These are phyloP conservation scores for Phoxinus phoxinus DNA, from an alignment of 2,113 vertebrate genomes.

Conservation along the genomic window DNA sequence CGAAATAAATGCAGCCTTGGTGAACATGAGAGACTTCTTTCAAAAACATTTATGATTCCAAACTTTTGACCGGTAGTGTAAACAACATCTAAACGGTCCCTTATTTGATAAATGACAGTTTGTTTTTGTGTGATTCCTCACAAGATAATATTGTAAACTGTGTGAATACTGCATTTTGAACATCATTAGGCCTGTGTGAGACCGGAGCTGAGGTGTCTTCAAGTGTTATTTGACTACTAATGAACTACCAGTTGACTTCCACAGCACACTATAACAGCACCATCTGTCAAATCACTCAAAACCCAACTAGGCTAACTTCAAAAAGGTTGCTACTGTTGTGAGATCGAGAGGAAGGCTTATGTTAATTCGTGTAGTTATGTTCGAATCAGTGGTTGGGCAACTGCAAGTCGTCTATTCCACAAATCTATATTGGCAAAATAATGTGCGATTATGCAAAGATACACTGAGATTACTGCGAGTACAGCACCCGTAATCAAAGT, in stretches of 20 bases:
- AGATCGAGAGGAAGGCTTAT: neutral
- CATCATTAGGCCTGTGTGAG: neutral
- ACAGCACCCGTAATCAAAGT: slow-evolving; percentile 37
- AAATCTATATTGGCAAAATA: slow-evolving; percentile 28
- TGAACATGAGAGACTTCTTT: neutral
- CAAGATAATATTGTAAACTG: neutral
- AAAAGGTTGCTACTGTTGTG: slow-evolving; percentile 29
- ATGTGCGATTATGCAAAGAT: slow-evolving; percentile 37
- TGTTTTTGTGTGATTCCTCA: neutral
- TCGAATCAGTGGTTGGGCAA: neutral
- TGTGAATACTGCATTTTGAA: neutral
- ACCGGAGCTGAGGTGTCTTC: neutral
- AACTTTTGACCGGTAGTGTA: slow-evolving; percentile 41
- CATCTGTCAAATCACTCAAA: slow-evolving; percentile 30
- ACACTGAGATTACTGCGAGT: slow-evolving; percentile 21
- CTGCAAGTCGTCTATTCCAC: neutral
- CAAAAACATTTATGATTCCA: neutral
- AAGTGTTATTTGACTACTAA: slow-evolving; percentile 6
- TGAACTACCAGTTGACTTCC: neutral
- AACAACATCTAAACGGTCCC: slow-evolving; percentile 69
- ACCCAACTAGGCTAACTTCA: neutral
- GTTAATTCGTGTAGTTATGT: neutral
- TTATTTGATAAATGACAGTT: slow-evolving; percentile 9
- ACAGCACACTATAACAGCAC: neutral
- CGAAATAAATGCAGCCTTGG: neutral